These are phyloP conservation scores for Platyscapa corneri DNA, from an alignment of 1,140 invertebrate species.

Conservation along the genomic window DNA sequence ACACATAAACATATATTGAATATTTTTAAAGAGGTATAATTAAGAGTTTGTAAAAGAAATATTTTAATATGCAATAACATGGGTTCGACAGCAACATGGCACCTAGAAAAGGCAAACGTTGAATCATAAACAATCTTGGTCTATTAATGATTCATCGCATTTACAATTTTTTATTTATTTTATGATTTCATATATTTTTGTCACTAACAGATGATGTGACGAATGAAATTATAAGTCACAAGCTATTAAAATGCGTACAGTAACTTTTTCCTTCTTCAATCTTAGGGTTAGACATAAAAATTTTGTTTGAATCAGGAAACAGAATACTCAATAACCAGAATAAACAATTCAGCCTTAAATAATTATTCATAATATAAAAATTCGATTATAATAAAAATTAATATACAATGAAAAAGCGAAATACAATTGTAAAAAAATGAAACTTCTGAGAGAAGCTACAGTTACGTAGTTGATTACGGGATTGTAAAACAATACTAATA, in stretches of 20 bases:
- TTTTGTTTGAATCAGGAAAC: background rate
- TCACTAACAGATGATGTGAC: background rate
- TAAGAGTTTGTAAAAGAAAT: conserved; percentile 18
- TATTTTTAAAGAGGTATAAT: conserved; percentile 22
- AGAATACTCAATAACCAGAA: background rate
- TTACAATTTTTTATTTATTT: conserved; percentile 14
- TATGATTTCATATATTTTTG: background rate
- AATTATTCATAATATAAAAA: conserved; percentile 6
- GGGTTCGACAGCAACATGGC: background rate
- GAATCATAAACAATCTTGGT: background rate
- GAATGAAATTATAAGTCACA: conserved; percentile 19
- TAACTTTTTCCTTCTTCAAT: background rate
- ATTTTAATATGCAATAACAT: background rate
- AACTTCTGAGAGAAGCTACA: conserved; percentile 34
- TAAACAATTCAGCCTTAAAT: conserved; percentile 27
- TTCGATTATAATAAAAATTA: conserved; percentile 40
- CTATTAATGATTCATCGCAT: conserved; percentile 4
- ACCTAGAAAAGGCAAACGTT: conserved; percentile 17
- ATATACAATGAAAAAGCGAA: conserved; percentile 18
- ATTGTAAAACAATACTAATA: conserved; percentile 26
- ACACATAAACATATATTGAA: conserved; percentile 10
- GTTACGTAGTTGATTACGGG: conserved; percentile 30
- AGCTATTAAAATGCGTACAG: conserved; percentile 6
- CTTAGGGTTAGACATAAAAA: conserved; percentile 19
- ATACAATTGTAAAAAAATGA: conserved; percentile 22